Conservation (phyloP, 92 coral and sea anemone species). For the Paramuricea clavata region DNA sequence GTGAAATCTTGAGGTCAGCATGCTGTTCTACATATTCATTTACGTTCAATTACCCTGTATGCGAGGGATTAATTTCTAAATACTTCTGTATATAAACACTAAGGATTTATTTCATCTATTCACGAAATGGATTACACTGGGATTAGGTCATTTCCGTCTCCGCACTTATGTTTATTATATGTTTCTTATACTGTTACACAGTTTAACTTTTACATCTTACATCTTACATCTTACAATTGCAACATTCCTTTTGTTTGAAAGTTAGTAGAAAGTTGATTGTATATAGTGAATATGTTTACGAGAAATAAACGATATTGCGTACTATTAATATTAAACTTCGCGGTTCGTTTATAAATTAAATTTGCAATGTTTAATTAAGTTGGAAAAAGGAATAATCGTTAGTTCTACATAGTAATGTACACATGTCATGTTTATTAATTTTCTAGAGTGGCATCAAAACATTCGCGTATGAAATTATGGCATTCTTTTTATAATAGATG, state of each 20-base stretch:
- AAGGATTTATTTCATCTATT: neutral
- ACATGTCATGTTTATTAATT: neutral
- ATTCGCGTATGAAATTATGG: neutral
- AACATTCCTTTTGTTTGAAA: too few species aligned
- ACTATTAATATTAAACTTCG: neutral
- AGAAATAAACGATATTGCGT: too few species aligned
- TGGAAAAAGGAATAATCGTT: neutral
- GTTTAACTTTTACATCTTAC: too few species aligned
- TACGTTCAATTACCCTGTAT: neutral
- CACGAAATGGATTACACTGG: neutral
- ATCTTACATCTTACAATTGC: too few species aligned
- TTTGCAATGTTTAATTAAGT: neutral
- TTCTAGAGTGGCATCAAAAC: neutral
- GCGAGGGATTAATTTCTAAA: slow-evolving; percentile 4
- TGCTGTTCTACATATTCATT: neutral
- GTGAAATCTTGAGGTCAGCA: too few species aligned
- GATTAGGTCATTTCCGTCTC: neutral
- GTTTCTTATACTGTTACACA: neutral
- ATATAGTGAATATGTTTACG: too few species aligned
- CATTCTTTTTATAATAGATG: neutral
- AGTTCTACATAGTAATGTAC: neutral
- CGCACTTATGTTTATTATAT: neutral
- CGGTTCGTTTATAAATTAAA: too few species aligned
- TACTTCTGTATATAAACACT: neutral
- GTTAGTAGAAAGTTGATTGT: too few species aligned